Evolutionary conservation across 2,888 invertebrate genomes (phyloP).

Genomic region (Protonemura montana): DNA sequence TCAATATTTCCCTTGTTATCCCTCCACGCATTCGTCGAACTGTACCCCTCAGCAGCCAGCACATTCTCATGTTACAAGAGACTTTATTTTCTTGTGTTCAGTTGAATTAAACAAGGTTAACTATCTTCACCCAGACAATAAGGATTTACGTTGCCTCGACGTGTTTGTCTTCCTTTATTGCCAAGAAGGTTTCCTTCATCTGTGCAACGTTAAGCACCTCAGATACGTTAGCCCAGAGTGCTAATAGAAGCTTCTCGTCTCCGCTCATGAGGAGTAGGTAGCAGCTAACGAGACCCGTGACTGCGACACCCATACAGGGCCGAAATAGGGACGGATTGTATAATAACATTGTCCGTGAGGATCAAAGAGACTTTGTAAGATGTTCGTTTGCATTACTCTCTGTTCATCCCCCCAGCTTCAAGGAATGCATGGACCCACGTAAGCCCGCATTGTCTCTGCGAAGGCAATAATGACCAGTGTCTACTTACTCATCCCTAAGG

Average conservation of each 20-base stretch:
- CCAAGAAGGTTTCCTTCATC: neutral
- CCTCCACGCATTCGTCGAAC: neutral
- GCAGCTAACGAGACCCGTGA: neutral
- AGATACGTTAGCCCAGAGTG: conserved; percentile 13
- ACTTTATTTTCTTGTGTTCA: neutral
- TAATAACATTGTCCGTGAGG: conserved; percentile 40
- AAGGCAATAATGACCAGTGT: conserved; percentile 32
- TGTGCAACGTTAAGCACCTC: neutral
- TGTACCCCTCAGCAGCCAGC: neutral
- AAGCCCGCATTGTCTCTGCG: neutral
- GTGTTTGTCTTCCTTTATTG: conserved; percentile 7
- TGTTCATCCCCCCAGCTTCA: neutral
- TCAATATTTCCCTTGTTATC: neutral
- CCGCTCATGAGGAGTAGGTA: neutral
- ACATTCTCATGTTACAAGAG: neutral
- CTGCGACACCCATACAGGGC: neutral
- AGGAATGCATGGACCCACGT: conserved; percentile 9
- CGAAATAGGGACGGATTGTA: conserved; percentile 25
- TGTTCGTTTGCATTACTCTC: conserved; percentile 33
- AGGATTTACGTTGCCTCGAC: neutral
- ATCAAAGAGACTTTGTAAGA: conserved; percentile 40
- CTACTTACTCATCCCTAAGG: conserved; percentile 8
- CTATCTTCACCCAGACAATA: neutral
- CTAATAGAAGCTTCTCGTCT: conserved; percentile 32
- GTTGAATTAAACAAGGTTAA: neutral